Evolutionary conservation across 2,797 vertebrate species (phyloP), one percentile per base, ranked within the genome.

Genomic region (Coregonus sp.): DNA sequence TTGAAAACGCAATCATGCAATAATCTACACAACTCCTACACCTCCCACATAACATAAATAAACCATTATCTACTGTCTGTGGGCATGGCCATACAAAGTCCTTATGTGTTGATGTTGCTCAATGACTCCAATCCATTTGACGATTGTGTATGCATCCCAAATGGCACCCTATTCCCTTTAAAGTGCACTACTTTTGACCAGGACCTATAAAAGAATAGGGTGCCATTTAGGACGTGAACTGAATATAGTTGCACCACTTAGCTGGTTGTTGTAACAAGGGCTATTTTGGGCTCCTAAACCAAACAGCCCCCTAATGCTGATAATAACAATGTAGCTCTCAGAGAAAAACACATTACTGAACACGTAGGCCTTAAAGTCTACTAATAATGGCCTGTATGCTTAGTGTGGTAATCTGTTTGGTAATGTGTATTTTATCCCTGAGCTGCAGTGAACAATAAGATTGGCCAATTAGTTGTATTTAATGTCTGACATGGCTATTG

Each of bases 381-480:
- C 33, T 54, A 67, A 74, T 63, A 67, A 74, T 74, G 50, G 33
- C 77, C 35, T 59, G 20, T 52, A 70, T 56, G 73, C 35, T n/a
- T 63, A 56, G 65, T 81, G 76, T 84, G 73, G n/a, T 61, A 79
- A 65, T 63, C 14, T 18, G 18, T 59, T 56, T 18, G 18, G 52
- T 54, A 54, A 54, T 4, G 56, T 61, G 56, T 61, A 61, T 61
- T 61, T 0, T 61, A n/a, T n/a, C 2, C 56, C 15, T 61, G 54
- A 18, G 54, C 54, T 59, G 18, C 54, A 59, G 54, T 12, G 40
- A 47, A 47, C 40, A 47, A 47, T 47, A 47, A 11, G 40, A 47
- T 47, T 11, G 40, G 40, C 9, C 40, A 47, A 12, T 47, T 47
- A 47, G 40, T 11, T 61, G 9, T 12, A 3, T 3, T 59, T n/a